These are phyloP conservation scores for Lasioglossum zephyrum DNA, from an alignment of 2,888 invertebrate genomes.

Conservation along the genomic window DNA sequence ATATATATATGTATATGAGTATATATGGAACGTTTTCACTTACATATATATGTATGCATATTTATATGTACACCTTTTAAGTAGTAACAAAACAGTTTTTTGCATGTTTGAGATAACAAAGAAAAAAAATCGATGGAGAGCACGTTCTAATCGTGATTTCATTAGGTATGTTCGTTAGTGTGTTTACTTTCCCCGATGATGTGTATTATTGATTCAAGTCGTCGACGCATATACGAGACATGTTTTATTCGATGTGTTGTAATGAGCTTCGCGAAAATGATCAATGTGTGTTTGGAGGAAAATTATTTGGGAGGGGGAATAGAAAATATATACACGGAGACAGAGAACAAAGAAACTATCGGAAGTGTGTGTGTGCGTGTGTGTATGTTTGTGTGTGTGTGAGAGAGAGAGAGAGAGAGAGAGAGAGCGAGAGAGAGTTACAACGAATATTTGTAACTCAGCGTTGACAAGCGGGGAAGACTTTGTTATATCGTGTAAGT, in stretches of 20 bases:
- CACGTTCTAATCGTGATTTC: conserved; percentile 47
- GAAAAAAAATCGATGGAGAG: conserved; percentile 14
- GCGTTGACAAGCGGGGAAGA: conserved; percentile 53
- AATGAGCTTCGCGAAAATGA: conserved; percentile 33
- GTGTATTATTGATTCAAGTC: conserved; percentile 14
- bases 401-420: conserved; percentile 1
- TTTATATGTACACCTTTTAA: conserved; percentile 6
- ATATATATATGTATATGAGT: not conserved
- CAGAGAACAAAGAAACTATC: conserved; percentile 11
- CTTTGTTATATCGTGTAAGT: conserved; percentile 71
- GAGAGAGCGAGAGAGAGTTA: conserved; percentile 34
- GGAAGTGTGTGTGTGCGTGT: not conserved
- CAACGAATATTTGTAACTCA: conserved; percentile 62
- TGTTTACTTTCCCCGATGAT: not conserved
- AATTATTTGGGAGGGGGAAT: conserved; percentile 40
- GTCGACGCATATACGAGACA: conserved; percentile 9
- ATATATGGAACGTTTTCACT: too few species aligned
- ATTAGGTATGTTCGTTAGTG: conserved; percentile 30
- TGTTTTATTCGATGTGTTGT: conserved; percentile 24
- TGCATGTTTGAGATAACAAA: conserved; percentile 42
- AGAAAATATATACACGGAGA: conserved; percentile 34
- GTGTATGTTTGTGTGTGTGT: not conserved
- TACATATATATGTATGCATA: not conserved
- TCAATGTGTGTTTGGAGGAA: conserved; percentile 3
- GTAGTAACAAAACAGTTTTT: conserved; percentile 49